A percentile compares a stretch with the other conserved stretches of the same genome.
These are phyloP conservation scores for Glareola pratincola DNA, from an alignment of 2,113 vertebrate species.

Conservation along the genomic window DNA sequence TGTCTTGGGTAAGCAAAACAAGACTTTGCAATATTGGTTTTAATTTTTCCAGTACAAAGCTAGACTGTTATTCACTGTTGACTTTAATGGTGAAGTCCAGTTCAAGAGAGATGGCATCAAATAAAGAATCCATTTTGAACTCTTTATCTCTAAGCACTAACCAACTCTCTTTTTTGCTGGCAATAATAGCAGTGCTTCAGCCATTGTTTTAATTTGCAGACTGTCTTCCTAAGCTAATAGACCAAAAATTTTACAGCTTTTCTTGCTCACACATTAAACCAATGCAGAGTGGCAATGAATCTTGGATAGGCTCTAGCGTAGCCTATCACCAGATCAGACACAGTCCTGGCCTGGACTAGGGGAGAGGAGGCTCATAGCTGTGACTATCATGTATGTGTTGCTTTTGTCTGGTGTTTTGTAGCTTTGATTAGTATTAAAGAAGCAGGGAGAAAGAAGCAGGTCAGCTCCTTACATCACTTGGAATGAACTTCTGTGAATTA, in stretches of 20 bases:
- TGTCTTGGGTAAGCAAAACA: constrained; percentile 54
- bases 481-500: not conserved
- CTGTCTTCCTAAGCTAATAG: not conserved
- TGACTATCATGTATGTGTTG: not conserved
- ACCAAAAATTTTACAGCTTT: not conserved
- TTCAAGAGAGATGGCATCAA: not conserved
- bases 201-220: not conserved
- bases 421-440: not conserved
- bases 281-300: not conserved
- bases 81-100: not conserved
- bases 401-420: not conserved
- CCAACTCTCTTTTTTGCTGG: not conserved
- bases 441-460: not conserved
- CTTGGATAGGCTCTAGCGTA: not conserved
- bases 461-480: not conserved
- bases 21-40: not conserved
- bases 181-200: not conserved
- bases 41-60: not conserved
- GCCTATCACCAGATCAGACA: not conserved
- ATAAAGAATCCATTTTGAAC: not conserved
- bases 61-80: not conserved
- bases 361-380: fast-evolving
- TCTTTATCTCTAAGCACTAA: not conserved
- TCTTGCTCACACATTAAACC: not conserved
- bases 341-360: not conserved